These are phyloP conservation scores for Pristionchus maxplancki DNA, from an alignment of 2,888 invertebrate genomes.

Conservation along the genomic window DNA sequence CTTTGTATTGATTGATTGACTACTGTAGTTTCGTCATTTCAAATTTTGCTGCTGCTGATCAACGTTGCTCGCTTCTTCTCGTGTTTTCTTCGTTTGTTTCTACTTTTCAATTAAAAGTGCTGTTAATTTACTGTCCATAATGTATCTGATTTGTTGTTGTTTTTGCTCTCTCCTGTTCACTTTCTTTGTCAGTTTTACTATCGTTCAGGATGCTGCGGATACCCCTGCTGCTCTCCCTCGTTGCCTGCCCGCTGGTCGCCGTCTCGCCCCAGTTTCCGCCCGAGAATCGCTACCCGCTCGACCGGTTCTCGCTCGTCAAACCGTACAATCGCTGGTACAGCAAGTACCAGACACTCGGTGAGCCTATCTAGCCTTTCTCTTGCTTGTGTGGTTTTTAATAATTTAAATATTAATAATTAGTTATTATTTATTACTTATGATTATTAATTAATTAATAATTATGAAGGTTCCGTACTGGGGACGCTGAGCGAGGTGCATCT, in stretches of 20 bases:
- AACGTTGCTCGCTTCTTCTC: too few relatives aligned
- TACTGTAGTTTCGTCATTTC: too few relatives aligned
- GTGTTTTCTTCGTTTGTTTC: too few relatives aligned
- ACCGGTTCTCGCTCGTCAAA: slow-evolving; percentile 18
- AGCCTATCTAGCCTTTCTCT: neutral
- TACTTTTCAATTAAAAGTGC: too few relatives aligned
- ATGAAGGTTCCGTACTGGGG: slow-evolving; percentile 18
- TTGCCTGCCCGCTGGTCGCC: neutral
- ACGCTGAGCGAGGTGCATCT: slow-evolving; percentile 33
- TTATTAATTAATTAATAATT: too few relatives aligned
- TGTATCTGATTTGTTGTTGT: too few relatives aligned
- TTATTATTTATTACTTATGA: neutral
- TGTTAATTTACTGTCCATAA: too few relatives aligned
- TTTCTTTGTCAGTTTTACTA: too few relatives aligned
- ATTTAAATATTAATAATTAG: neutral
- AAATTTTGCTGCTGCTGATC: too few relatives aligned
- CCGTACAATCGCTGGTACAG: neutral
- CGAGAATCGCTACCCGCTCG: neutral
- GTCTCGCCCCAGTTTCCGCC: neutral
- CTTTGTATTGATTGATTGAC: too few relatives aligned
- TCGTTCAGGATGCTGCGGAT: slow-evolving; percentile 27
- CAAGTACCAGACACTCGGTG: slow-evolving; percentile 20
- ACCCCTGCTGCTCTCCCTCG: neutral
- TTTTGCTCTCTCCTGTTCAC: neutral
- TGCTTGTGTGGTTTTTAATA: neutral